Conservation (phyloP, 1,140 invertebrate genomes). For the Drosophila arizonae region DNA sequence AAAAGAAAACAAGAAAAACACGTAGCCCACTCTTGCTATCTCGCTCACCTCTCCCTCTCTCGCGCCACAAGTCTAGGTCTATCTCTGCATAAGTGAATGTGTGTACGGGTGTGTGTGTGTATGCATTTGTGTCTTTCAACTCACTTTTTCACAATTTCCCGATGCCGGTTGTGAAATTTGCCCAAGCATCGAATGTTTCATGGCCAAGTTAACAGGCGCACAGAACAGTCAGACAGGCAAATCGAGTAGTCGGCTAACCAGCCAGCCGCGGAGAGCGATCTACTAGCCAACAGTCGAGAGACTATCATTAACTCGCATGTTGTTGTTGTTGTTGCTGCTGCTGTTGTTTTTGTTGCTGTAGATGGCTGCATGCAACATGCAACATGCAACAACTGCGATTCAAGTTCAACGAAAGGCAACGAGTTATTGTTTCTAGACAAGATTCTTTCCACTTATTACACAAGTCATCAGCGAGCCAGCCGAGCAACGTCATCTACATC, state of each 20-base stretch:
- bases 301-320: slow-evolving; percentile 62
- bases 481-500: slow-evolving; percentile 42
- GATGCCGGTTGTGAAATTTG: slow-evolving; percentile 72
- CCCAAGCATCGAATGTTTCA: slow-evolving; percentile 73
- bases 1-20: slow-evolving; percentile 79
- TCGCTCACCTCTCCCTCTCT: not conserved
- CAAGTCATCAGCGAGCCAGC: slow-evolving; percentile 66
- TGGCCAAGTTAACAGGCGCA: slow-evolving; percentile 79
- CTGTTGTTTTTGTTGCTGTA: not conserved
- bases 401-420: slow-evolving; percentile 71
- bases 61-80: not conserved
- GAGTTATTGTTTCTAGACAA: slow-evolving; percentile 79
- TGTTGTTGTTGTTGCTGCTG: slow-evolving; percentile 26
- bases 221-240: slow-evolving; percentile 43
- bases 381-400: slow-evolving; percentile 61
- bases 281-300: slow-evolving; percentile 52
- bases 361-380: slow-evolving; percentile 48
- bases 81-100: not conserved
- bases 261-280: slow-evolving; percentile 50
- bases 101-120: not conserved
- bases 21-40: slow-evolving; percentile 34
- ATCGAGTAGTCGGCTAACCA: slow-evolving; percentile 29
- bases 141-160: slow-evolving; percentile 74
- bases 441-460: slow-evolving; percentile 81
- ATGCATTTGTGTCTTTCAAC: slow-evolving; percentile 39